Evolutionary conservation across 2,113 vertebrate genomes (phyloP).

Genomic region (Empidonax alnorum): DNA sequence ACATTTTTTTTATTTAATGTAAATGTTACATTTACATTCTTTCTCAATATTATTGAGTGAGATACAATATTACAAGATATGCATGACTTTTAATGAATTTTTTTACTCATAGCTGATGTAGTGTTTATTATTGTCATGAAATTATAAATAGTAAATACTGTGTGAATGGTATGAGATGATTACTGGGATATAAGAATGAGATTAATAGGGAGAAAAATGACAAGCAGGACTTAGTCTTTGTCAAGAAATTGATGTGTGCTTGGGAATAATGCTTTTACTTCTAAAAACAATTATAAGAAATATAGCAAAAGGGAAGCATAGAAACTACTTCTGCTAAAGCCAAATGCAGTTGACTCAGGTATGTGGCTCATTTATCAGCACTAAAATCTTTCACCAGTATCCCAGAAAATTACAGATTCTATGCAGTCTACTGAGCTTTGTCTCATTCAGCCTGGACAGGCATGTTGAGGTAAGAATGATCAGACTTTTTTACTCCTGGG

Average conservation of each 20-base stretch:
- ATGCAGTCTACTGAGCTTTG: accelerated
- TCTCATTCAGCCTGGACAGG: not conserved
- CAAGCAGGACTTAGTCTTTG: not conserved
- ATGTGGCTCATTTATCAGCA: not conserved
- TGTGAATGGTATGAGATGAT: not conserved
- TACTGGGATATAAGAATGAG: not conserved
- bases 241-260: not conserved
- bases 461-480: not conserved
- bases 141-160: not conserved
- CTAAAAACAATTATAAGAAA: not conserved
- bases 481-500: not conserved
- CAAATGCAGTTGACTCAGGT: not conserved
- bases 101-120: not conserved
- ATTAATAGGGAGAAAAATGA: not conserved
- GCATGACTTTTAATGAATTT: not conserved
- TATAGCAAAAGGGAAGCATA: not conserved
- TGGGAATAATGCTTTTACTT: not conserved
- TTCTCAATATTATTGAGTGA: not conserved
- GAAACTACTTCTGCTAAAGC: not conserved
- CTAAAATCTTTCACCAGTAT: not conserved
- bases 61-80: not conserved
- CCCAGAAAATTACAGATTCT: not conserved
- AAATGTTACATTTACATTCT: not conserved
- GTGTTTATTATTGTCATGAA: not conserved
- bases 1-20: not conserved